Evolutionary conservation across 2,113 vertebrate species (phyloP), one percentile per base, ranked within the genome.

Genomic region (Halcyon malimbica): DNA sequence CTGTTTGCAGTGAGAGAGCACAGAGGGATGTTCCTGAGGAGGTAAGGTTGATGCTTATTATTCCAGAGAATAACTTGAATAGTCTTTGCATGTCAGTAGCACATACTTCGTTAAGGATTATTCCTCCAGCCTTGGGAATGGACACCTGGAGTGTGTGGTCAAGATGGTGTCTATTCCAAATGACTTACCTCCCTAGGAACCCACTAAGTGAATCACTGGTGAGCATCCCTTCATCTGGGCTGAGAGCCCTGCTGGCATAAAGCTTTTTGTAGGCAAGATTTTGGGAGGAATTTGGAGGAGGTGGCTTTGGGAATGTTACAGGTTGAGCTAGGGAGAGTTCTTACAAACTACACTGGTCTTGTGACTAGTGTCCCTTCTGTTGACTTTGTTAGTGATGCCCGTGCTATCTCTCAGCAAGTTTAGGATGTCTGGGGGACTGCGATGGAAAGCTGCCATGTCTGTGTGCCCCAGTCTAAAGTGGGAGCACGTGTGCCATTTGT

Each of bases 131-230:
- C 48, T 35, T 9, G 54, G 29, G 44, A 83, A 10, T 2, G 6
- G 62, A 4, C 50, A 46, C 9, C 16, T 2, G 2, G 21, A 29
- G 26, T 9, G 13, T 4, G 25, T 84, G 48, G 25, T 37, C 39
- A 33, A 6, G 74, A 4, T 64, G 48, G 18, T 60, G 15, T 31
- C 46, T 56, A 0, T 86, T 18, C 60, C 37, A 81, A 63, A 42
- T 50, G 41, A 31, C 5, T 90, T 16, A 3, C 8, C 26, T 59
- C 57, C 67, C 19, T 4, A 51, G 62, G 62, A 82, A 35, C 23
- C 20, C 29, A 13, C 37, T 44, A 13, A 16, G 19, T 53, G 81
- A 46, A 28, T 41, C 0, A 0, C 59, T 62, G 53, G 29, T 56
- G 50, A 69, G 41, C 4, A 0, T 50, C 28, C 19, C 41, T 54